Conservation (phyloP, 2,113 vertebrate genomes). For the Arothron firmamentum region DNA sequence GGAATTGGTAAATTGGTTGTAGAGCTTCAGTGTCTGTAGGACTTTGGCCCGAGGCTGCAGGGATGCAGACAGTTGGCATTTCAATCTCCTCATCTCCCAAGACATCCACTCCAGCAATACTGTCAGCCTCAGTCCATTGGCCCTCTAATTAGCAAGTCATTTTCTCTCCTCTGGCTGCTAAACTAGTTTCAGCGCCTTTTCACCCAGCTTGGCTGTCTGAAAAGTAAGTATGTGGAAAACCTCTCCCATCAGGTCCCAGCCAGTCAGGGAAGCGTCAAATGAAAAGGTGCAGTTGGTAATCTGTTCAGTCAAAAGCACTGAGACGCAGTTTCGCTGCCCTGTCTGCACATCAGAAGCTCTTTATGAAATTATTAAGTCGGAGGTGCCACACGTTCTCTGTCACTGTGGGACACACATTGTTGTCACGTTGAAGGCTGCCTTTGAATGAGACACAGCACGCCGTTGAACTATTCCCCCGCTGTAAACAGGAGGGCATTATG, state of each 20-base stretch:
- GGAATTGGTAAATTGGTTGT: conserved; percentile 64
- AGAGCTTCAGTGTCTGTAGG: conserved; percentile 66
- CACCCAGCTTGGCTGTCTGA: not conserved
- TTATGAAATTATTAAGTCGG: conserved; percentile 65
- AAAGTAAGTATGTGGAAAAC: conserved; percentile 24
- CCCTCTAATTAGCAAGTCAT: conserved; percentile 43
- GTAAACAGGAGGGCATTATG: conserved; percentile 42
- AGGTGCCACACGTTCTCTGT: conserved; percentile 54
- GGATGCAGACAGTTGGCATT: conserved; percentile 60
- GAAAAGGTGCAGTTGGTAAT: conserved; percentile 53
- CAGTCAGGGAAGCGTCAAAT: conserved; percentile 40
- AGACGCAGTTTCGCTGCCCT: conserved; percentile 56
- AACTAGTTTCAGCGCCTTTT: conserved; percentile 23
- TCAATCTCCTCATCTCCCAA: conserved; percentile 54
- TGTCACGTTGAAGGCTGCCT: conserved; percentile 52
- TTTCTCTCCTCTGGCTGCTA: conserved; percentile 53
- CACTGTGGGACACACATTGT: conserved; percentile 52
- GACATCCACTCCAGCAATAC: conserved; percentile 29
- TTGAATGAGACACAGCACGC: conserved; percentile 43
- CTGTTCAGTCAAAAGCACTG: conserved; percentile 55
- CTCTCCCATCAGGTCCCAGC: conserved; percentile 37
- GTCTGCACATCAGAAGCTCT: conserved; percentile 60
- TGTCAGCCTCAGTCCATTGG: conserved; percentile 40
- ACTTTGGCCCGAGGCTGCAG: conserved; percentile 48
- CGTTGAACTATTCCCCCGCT: conserved; percentile 45